phyloP scores from a whole-genome alignment of 1,140 invertebrate species.

The Odontomachus brunneus region DNA sequence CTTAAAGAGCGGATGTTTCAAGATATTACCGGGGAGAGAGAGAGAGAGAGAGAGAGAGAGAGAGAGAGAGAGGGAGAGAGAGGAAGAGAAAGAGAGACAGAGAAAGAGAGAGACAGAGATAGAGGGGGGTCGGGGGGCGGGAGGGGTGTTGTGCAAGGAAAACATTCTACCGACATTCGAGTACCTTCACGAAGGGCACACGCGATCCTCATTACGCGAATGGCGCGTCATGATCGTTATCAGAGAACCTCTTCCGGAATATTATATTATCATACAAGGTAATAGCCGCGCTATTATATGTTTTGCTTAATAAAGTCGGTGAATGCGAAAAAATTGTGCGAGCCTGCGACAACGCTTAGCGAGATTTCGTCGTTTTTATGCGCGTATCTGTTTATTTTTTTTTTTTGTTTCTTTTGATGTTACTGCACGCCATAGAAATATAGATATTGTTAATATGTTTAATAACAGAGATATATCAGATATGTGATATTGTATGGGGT shows the following conservation, averaged over 20 bases:
- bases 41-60: neutral
- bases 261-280: slow-evolving; percentile 70
- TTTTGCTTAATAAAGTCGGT: slow-evolving; percentile 15
- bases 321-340: neutral
- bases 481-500: no score
- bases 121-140: neutral
- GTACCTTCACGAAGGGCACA: slow-evolving; percentile 69
- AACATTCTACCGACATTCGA: slow-evolving; percentile 58
- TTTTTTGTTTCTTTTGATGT: no score
- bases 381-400: no score
- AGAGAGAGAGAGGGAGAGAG: neutral
- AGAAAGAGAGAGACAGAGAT: no score
- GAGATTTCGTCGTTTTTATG: neutral
- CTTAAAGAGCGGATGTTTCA: slow-evolving; percentile 77
- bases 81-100: no score
- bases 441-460: no score
- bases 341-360: neutral
- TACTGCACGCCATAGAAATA: no score
- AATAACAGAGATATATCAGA: no score
- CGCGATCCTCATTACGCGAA: slow-evolving; percentile 72
- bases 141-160: slow-evolving; percentile 42
- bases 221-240: slow-evolving; percentile 71
- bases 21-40: slow-evolving; percentile 45
- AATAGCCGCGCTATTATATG: slow-evolving; percentile 55
- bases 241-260: slow-evolving; percentile 49